Conservation (phyloP, 1,140 invertebrate species). For the Ips nitidus region DNA sequence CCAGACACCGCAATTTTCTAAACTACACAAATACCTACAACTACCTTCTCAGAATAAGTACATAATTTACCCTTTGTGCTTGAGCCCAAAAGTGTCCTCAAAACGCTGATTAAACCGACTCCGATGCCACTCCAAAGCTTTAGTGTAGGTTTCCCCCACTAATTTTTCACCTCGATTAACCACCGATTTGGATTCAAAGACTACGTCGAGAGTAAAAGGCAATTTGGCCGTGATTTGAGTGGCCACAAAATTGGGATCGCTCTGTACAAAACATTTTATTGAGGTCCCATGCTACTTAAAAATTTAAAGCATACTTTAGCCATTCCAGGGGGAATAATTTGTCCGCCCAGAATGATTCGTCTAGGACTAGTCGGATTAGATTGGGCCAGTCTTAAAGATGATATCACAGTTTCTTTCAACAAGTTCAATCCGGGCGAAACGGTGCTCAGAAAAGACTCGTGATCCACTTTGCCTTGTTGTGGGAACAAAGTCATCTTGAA, state of each 20-base stretch:
- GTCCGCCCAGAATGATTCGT: constrained; percentile 64
- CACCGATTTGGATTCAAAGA: constrained; percentile 77
- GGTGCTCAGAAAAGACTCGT: constrained; percentile 74
- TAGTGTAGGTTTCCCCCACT: constrained; percentile 64
- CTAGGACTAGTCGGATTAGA: constrained; percentile 59
- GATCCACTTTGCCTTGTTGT: constrained; percentile 59
- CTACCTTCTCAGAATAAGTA: too few relatives aligned
- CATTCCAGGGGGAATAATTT: constrained; percentile 52
- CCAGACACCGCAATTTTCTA: too few relatives aligned
- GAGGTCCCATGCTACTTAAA: neutral
- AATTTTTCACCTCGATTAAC: constrained; percentile 58
- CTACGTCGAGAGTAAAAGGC: constrained; percentile 83
- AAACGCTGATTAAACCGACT: constrained; percentile 68
- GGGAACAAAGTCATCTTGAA: constrained; percentile 28
- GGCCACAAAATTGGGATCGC: constrained; percentile 79
- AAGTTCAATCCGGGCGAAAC: constrained; percentile 69
- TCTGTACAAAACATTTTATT: constrained; percentile 40
- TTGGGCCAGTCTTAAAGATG: constrained; percentile 62
- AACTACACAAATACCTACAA: too few relatives aligned
- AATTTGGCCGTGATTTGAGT: constrained; percentile 77
- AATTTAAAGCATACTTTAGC: constrained; percentile 47
- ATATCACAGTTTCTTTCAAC: constrained; percentile 77
- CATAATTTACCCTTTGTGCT: constrained; percentile 62
- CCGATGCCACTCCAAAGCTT: constrained; percentile 62
- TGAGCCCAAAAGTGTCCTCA: constrained; percentile 70